Percentiles rank a stretch among this genome's conserved stretches.
phyloP scores from a whole-genome alignment of 2,797 vertebrate species.

The Diplodus sargus region DNA sequence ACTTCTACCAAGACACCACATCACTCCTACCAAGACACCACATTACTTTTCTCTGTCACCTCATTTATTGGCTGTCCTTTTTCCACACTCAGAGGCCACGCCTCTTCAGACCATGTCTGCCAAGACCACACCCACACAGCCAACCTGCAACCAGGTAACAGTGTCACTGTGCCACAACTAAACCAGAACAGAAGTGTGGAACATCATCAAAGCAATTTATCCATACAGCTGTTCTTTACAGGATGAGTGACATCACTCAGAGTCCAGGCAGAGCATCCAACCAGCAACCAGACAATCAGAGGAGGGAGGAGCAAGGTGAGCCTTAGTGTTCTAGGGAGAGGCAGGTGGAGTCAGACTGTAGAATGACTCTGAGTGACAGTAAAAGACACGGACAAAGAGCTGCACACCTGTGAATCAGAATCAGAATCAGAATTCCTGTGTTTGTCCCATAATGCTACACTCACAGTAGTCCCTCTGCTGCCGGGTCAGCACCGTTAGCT shows the following conservation, averaged over 20 bases:
- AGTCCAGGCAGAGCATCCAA: constrained; percentile 4
- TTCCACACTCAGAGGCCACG: constrained; percentile 19
- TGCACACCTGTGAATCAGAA: no score
- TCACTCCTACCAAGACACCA: no score
- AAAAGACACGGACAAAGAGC: no score
- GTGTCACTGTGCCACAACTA: neutral
- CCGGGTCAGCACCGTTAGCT: no score
- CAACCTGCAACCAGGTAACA: constrained; percentile 46
- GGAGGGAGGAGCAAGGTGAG: constrained; percentile 28
- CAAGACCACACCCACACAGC: neutral
- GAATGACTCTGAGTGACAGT: no score
- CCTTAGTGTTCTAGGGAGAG: constrained; percentile 5
- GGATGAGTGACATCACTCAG: constrained; percentile 30
- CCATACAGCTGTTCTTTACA: constrained; percentile 1
- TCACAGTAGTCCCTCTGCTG: no score
- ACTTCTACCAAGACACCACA: no score
- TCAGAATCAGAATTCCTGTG: no score
- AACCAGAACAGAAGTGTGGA: neutral
- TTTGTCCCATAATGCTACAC: no score
- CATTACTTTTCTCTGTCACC: neutral
- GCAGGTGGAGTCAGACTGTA: no score
- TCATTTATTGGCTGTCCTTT: neutral
- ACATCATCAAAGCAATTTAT: neutral
- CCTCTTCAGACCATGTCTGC: constrained; percentile 13
- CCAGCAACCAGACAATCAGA: constrained; percentile 8